Base-by-base conservation (phyloP, 1,140 invertebrate genomes). In the Pogonomyrmex barbatus region DNA sequence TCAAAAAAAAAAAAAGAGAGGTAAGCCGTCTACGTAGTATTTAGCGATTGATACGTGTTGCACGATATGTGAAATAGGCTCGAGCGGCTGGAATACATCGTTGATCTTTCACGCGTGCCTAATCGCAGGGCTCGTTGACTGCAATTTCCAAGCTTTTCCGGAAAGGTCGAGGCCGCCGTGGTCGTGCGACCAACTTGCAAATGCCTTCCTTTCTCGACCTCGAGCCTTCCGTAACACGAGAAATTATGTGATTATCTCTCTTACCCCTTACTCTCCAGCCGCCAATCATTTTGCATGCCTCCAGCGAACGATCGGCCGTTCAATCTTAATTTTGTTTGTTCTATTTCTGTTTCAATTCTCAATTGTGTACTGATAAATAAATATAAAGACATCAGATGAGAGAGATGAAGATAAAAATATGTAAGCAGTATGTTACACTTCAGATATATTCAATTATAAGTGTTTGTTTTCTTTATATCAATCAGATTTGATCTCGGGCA, bases 91-190 rank as follows among this genome's bases (percentile, higher is more conserved):
- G 14, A 39, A 24, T 36, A 4, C 36, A 77, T 65, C 82, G 73
- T 78, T 71, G 71, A 76, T 71, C 42, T 71, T 77, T 77, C 82
- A 56, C 63, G 81, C 71, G 60, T 85, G 60, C 5, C 52, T 65
- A 68, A 75, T 60, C 33, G 30, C 47, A 68, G 82, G 70, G 50
- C 39, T 60, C 45, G 58, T 83, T 70, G 52, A 62, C 73, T 71
- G 50, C 52, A 76, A 78, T 71, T 87, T 70, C 63, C 67, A 89
- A 62, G 77, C 62, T 86, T 88, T 89, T 83, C 87, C 65, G 65
- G 87, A 89, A 89, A 89, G 88, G 88, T 88, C 88, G 83, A 89
- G 88, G 88, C 71, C 78, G 52, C 60, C 17, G 33, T 39, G 24
- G 33, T 83, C 58, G 36, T 60, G 67, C 78, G 65, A 50, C 42